A percentile compares a stretch with the other conserved stretches of the same genome.
These are phyloP conservation scores for Sarcophaga rosellei DNA, from an alignment of 2,888 invertebrate genomes.

Conservation along the genomic window DNA sequence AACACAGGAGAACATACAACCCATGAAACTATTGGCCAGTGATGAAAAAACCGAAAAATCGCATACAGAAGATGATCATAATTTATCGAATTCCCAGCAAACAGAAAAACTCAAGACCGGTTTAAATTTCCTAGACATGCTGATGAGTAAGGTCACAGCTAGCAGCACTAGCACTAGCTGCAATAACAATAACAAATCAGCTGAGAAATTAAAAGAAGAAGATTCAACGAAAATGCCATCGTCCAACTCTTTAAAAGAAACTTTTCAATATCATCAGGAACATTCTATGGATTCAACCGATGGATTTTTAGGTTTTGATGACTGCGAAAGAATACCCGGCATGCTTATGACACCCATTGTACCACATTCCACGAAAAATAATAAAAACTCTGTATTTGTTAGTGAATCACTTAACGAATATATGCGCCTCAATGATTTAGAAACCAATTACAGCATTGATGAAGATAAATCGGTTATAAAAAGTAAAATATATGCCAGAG, in stretches of 20 bases:
- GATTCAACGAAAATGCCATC: slow-evolving; percentile 19
- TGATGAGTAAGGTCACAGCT: slow-evolving; percentile 75
- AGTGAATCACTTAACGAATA: slow-evolving; percentile 82
- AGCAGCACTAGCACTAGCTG: neutral
- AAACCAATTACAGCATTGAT: slow-evolving; percentile 72
- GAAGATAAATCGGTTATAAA: slow-evolving; percentile 58
- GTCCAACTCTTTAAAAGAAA: slow-evolving; percentile 8
- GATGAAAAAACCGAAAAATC: slow-evolving; percentile 68
- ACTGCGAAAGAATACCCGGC: slow-evolving; percentile 77
- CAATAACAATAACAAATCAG: slow-evolving; percentile 9
- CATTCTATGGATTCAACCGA: slow-evolving; percentile 69
- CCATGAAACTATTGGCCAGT: slow-evolving; percentile 50
- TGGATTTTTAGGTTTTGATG: slow-evolving; percentile 79
- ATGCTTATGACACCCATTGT: slow-evolving; percentile 80
- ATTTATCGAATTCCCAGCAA: slow-evolving; percentile 28
- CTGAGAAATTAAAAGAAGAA: slow-evolving; percentile 1
- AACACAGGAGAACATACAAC: slow-evolving; percentile 54
- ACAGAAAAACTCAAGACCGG: slow-evolving; percentile 60
- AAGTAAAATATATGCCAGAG: slow-evolving; percentile 57
- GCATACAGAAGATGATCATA: slow-evolving; percentile 42
- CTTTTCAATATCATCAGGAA: slow-evolving; percentile 51
- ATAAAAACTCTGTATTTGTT: slow-evolving; percentile 80
- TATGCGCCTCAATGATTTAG: slow-evolving; percentile 81
- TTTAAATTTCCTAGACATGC: slow-evolving; percentile 78
- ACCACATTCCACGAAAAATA: slow-evolving; percentile 71